Percentiles rank a stretch among this genome's conserved stretches.
Evolutionary conservation across 1,140 invertebrate genomes (phyloP).

Genomic region (Drosophila ohnishii): DNA sequence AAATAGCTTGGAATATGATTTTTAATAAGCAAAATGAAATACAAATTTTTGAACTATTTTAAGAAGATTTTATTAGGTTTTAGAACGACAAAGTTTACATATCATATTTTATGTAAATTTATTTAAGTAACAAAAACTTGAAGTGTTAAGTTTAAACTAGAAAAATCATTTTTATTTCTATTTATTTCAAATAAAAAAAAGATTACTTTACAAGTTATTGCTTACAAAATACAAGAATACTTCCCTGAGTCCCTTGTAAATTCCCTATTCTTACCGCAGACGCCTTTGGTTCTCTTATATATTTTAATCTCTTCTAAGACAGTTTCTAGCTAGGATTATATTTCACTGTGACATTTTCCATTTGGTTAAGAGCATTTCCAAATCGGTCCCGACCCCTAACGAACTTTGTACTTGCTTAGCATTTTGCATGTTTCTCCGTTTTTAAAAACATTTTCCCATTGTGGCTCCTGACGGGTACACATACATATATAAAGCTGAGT

Average conservation of each 20-base stretch:
- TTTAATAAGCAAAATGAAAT: too few relatives aligned
- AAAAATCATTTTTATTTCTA: too few relatives aligned
- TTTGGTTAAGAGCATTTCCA: constrained; percentile 44
- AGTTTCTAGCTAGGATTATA: neutral
- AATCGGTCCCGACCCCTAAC: constrained; percentile 13
- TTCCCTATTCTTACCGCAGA: too few relatives aligned
- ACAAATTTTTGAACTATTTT: too few relatives aligned
- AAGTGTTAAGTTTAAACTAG: too few relatives aligned
- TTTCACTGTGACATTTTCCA: neutral
- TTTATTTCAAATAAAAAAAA: neutral
- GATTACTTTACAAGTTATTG: neutral
- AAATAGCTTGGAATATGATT: too few relatives aligned
- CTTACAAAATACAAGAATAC: too few relatives aligned
- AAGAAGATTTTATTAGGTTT: too few relatives aligned
- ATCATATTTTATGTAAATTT: too few relatives aligned
- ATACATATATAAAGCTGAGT: constrained; percentile 67
- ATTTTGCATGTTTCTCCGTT: constrained; percentile 33
- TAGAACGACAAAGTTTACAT: too few relatives aligned
- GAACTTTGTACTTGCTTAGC: constrained; percentile 21
- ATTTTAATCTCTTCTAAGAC: neutral
- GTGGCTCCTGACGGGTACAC: constrained; percentile 31
- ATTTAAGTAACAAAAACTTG: too few relatives aligned
- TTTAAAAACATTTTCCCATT: constrained; percentile 53
- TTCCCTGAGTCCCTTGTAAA: neutral
- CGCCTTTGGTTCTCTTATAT: neutral